These are phyloP conservation scores for Crocidura indochinensis DNA, from an alignment of 2,797 vertebrate genomes.

Conservation along the genomic window DNA sequence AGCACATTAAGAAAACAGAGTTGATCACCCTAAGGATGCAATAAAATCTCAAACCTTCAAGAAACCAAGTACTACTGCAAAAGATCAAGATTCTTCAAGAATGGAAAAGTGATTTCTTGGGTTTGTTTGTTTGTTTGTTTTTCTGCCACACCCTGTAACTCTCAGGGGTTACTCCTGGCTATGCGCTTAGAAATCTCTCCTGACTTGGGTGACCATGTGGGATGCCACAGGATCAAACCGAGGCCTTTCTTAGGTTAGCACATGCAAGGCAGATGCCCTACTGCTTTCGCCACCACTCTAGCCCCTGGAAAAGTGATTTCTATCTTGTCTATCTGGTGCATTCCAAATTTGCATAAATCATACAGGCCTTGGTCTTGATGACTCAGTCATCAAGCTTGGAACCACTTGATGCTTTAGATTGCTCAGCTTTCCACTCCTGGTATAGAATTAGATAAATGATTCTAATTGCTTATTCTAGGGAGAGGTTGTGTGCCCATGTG, in stretches of 20 bases:
- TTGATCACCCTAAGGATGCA: constrained; percentile 85
- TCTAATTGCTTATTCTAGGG: background rate
- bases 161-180: too few species aligned
- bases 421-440: constrained; percentile 34
- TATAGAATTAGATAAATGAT: constrained; percentile 19
- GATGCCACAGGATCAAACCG: too few species aligned
- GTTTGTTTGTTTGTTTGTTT: too few species aligned
- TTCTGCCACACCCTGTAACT: too few species aligned
- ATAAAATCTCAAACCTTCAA: constrained; percentile 84
- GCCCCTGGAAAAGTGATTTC: too few species aligned
- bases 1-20: constrained; percentile 87
- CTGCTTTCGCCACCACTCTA: too few species aligned
- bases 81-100: constrained; percentile 68
- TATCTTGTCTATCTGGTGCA: constrained; percentile 17
- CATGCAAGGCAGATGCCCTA: too few species aligned
- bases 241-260: too few species aligned
- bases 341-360: background rate
- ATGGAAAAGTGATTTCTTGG: constrained; percentile 58
- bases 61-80: constrained; percentile 87
- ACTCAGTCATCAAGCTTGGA: background rate
- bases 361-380: background rate
- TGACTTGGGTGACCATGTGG: too few species aligned
- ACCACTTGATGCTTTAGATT: background rate
- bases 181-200: too few species aligned
- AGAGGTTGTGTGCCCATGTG: background rate